These are phyloP conservation scores for Echinometra lucunter DNA, from an alignment of 53 echinoderm and acorn worm species.

Conservation along the genomic window DNA sequence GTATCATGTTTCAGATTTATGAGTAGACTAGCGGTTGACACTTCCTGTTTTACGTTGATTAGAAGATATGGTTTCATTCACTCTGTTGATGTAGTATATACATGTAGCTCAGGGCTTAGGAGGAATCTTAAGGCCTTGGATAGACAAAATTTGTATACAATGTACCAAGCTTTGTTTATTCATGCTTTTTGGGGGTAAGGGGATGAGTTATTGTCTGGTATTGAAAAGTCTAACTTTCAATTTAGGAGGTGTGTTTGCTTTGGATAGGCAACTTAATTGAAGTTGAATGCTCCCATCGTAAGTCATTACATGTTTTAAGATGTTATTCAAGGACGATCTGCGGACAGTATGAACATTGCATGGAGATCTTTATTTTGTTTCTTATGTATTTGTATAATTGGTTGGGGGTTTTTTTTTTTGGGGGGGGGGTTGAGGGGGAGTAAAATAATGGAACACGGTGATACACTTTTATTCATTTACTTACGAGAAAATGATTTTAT, in stretches of 20 bases:
- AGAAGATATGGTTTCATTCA: slow-evolving; percentile 18
- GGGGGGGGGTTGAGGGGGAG: too few species aligned
- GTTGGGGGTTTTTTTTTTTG: too few species aligned
- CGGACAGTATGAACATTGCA: too few species aligned
- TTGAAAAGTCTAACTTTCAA: background rate
- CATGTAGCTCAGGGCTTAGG: background rate
- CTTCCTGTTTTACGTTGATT: slow-evolving; percentile 9
- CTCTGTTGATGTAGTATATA: background rate
- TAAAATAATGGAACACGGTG: too few species aligned
- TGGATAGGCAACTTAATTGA: background rate
- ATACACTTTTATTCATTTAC: too few species aligned
- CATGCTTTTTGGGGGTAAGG: background rate
- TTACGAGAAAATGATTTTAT: too few species aligned
- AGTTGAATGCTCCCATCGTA: background rate
- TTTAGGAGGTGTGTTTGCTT: background rate
- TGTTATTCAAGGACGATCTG: background rate
- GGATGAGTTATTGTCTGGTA: background rate
- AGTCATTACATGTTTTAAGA: background rate
- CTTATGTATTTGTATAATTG: too few species aligned
- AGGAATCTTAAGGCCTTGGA: background rate
- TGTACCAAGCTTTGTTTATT: slow-evolving; percentile 8
- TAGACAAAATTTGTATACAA: slow-evolving; percentile 10
- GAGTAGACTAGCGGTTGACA: background rate
- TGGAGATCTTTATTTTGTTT: too few species aligned
- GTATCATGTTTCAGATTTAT: slow-evolving; percentile 17